Evolutionary conservation across 64 coral and sea anemone genomes (phyloP).

Genomic region (Porites lutea): DNA sequence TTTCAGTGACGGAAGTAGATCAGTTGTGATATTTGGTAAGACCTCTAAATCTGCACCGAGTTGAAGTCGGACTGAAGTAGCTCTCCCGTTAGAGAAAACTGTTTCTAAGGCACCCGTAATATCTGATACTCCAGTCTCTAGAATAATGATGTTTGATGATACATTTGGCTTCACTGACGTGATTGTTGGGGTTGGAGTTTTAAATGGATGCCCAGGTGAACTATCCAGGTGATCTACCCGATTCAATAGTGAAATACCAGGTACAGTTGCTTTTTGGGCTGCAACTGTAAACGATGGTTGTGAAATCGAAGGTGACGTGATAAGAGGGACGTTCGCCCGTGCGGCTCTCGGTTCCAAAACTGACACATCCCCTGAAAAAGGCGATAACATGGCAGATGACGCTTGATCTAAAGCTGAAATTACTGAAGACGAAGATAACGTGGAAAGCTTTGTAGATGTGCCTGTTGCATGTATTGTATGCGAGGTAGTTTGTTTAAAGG

Average conservation of each 20-base stretch:
- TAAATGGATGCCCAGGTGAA: neutral
- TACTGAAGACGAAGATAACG: no score
- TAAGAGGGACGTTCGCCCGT: neutral
- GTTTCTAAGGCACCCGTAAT: neutral
- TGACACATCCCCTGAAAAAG: no score
- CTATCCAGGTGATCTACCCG: neutral
- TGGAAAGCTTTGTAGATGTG: no score
- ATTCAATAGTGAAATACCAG: neutral
- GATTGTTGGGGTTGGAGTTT: neutral
- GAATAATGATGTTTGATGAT: neutral
- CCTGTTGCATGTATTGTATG: no score
- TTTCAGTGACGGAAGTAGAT: neutral
- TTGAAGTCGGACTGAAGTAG: neutral
- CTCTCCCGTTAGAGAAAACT: neutral
- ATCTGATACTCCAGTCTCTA: neutral
- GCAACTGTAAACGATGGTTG: neutral
- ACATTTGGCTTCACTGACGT: neutral
- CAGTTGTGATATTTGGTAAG: neutral
- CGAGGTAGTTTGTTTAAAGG: no score
- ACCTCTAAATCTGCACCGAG: neutral
- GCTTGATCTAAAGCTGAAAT: no score
- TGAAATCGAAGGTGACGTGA: neutral
- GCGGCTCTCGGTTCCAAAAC: neutral
- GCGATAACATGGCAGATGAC: no score
- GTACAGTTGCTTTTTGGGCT: neutral